These are phyloP conservation scores for Ataeniobius toweri DNA, from an alignment of 2,797 vertebrate species.

Conservation along the genomic window DNA sequence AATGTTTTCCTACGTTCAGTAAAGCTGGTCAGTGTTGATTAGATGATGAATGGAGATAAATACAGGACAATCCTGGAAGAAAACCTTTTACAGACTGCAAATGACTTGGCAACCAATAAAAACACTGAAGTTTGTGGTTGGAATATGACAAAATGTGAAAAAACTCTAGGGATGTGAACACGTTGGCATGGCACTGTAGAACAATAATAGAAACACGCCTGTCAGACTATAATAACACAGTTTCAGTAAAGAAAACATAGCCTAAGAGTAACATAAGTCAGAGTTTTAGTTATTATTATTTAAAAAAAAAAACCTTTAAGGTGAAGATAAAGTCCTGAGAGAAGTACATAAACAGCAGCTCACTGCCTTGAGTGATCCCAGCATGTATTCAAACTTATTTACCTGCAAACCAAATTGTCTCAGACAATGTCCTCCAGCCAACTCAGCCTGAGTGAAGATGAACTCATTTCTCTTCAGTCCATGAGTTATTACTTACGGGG, in stretches of 20 bases:
- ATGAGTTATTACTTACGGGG: slow-evolving; percentile 52
- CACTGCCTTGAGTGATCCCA: slow-evolving; percentile 35
- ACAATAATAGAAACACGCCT: not conserved
- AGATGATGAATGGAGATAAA: not conserved
- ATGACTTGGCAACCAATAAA: not conserved
- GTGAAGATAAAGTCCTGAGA: not conserved
- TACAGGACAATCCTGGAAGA: not conserved
- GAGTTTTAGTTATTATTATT: not conserved
- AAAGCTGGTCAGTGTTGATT: not conserved
- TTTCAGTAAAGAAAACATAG: not conserved
- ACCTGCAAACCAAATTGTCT: not conserved
- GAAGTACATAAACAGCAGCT: not conserved
- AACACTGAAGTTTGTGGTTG: not conserved
- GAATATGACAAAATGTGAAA: not conserved
- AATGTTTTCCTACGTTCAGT: not conserved
- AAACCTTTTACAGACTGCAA: not conserved
- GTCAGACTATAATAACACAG: not conserved
- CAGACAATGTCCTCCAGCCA: slow-evolving; percentile 27
- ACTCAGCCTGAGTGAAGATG: not conserved
- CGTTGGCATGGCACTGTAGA: not conserved
- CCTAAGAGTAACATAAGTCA: not conserved
- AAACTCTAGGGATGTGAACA: not conserved
- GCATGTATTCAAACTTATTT: slow-evolving; percentile 29
- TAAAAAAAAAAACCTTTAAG: not conserved
- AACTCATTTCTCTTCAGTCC: not conserved